Percentiles rank a stretch among this genome's conserved stretches.
Evolutionary conservation across 2,113 vertebrate genomes (phyloP).

Genomic region (Stictonetta naevosa): DNA sequence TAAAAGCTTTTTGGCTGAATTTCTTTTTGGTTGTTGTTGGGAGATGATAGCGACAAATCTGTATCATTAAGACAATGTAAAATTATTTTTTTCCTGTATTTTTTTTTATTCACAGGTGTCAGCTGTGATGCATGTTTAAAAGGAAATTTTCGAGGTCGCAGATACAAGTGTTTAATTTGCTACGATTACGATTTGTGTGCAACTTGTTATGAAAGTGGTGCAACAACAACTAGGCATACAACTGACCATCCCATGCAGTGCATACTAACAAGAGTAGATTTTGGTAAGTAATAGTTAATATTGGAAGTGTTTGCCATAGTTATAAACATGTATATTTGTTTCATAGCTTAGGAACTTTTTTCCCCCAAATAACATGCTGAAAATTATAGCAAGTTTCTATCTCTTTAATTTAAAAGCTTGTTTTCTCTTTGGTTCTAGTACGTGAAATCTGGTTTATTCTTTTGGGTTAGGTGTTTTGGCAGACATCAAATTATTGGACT

Average conservation of each 20-base stretch:
- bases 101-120: constrained; percentile 87
- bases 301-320: background rate
- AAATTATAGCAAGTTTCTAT: background rate
- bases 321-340: background rate
- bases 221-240: constrained; percentile 96
- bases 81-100: background rate
- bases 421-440: background rate
- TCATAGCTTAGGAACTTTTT: background rate
- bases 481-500: background rate
- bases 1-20: background rate
- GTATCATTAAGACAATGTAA: too few relatives aligned
- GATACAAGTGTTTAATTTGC: constrained; percentile 99
- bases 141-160: constrained; percentile 97
- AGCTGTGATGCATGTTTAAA: constrained; percentile 99
- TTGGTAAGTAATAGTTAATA: constrained; percentile 83
- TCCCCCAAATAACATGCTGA: background rate
- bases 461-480: background rate
- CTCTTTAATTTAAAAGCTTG: background rate
- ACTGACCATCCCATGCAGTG: constrained; percentile 99
- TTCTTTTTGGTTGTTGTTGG: background rate
- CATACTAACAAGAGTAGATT: constrained; percentile 99
- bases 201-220: constrained; percentile 99
- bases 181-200: constrained; percentile 99
- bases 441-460: background rate
- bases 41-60: background rate